These are phyloP conservation scores for Eulithis testata DNA, from an alignment of 2,888 invertebrate genomes.

Conservation along the genomic window DNA sequence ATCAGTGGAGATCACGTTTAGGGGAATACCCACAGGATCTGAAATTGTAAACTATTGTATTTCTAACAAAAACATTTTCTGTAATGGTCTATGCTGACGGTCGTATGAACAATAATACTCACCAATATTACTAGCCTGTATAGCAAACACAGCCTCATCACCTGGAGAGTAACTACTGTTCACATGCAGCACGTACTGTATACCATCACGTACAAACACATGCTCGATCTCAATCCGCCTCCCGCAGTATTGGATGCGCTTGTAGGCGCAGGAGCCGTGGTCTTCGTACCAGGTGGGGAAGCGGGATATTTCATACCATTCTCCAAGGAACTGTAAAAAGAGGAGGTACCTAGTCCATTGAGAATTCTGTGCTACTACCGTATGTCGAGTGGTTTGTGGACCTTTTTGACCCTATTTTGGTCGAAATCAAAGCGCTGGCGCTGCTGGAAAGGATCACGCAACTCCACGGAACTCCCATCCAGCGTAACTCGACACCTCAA, in stretches of 20 bases:
- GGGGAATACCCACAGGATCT: conserved; percentile 75
- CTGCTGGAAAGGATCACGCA: no score
- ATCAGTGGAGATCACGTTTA: conserved; percentile 69
- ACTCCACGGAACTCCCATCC: no score
- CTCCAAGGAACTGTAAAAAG: conserved; percentile 71
- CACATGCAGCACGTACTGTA: conserved; percentile 64
- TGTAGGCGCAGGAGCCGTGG: conserved; percentile 65
- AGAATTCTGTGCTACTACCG: no score
- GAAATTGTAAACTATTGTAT: conserved; percentile 41
- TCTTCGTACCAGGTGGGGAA: conserved; percentile 73
- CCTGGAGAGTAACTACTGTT: conserved; percentile 72
- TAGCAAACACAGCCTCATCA: conserved; percentile 66
- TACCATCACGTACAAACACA: conserved; percentile 60
- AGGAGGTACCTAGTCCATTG: no score
- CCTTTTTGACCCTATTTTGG: no score
- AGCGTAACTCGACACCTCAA: no score
- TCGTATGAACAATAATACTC: neutral
- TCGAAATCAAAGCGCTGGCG: no score
- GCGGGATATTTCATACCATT: conserved; percentile 72
- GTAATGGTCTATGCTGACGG: no score
- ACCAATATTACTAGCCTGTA: conserved; percentile 68
- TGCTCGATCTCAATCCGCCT: conserved; percentile 68
- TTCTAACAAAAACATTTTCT: neutral
- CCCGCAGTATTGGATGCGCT: conserved; percentile 65
- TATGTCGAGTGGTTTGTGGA: no score